Base-by-base conservation (phyloP, 2,113 vertebrate genomes). In the Archilochus colubris region DNA sequence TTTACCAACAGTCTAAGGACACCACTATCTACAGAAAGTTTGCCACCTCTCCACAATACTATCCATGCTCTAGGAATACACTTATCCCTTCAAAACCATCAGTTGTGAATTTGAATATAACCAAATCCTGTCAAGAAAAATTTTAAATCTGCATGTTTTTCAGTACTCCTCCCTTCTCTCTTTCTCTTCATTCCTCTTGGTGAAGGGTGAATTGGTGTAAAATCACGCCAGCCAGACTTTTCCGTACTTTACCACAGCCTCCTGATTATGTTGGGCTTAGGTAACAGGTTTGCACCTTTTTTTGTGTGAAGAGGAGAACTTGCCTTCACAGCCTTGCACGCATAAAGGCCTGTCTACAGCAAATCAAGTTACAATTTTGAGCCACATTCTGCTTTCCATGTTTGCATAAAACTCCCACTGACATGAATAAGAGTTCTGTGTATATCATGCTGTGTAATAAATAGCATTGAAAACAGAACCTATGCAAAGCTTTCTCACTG, bases 321-420 rank as follows among this genome's bases (percentile, higher is more conserved):
- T 96, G 91, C 82, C 82, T 95, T 95, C 50, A 0, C 88, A 95
- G 82, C 68, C 85, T 93, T 89, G 63, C 91, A 90, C 89, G 88
- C 93, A 95, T 89, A 92, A 95, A 95, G 95, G 72, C 94, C 91
- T 96, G 85, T 95, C 93, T 95, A 75, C 86, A 88, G 88, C 90
- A 95, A 95, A 95, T 95, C 94, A 94, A 95, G 93, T 88, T 95
- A 95, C 88, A 95, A 90, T 95, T 94, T 95, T 88, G 87, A 95
- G 94, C 94, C 95, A 96, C 74, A 88, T 95, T 97, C 92, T 95
- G 81, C 95, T 96, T 95, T 93, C 94, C 77, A 40, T 94, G 94
- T 96, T 96, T 97, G 96, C 96, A 96, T 94, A 97, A 96, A 96
- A 96, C 95, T 96, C 94, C 96, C 95, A 96, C 94, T 97, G 94